These are phyloP conservation scores for Cynopterus brachyotis DNA, from an alignment of 2,113 vertebrate species.

Conservation along the genomic window DNA sequence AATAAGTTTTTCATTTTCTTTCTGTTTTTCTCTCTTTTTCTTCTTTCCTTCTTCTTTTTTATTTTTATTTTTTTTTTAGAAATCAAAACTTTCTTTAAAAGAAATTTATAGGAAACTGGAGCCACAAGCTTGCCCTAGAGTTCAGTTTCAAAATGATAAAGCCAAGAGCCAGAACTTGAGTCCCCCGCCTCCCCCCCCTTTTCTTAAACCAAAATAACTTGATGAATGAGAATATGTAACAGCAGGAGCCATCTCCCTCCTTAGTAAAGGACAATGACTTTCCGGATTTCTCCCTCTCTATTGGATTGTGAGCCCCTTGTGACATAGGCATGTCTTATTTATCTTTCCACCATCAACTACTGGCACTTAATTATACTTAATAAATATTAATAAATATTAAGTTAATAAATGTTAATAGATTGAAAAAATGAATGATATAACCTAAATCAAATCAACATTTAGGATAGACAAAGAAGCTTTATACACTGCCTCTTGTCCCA, in stretches of 20 bases:
- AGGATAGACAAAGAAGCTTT: neutral
- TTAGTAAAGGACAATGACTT: neutral
- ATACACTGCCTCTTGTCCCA: neutral
- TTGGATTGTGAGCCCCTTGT: neutral
- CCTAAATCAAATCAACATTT: neutral
- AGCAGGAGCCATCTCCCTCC: neutral
- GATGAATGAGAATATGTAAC: neutral
- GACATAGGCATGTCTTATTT: neutral
- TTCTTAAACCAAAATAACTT: neutral
- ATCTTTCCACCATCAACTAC: neutral
- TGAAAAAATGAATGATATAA: neutral
- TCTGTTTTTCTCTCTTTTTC: rapidly evolving
- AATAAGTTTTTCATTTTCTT: neutral
- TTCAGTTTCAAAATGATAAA: neutral
- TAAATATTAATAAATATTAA: slow-evolving; percentile 6
- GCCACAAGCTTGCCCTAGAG: neutral
- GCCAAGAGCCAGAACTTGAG: neutral
- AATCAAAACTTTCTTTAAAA: neutral
- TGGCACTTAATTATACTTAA: neutral
- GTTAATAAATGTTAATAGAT: neutral
- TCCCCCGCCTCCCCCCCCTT: too few species aligned
- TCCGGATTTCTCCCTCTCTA: neutral
- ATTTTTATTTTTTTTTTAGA: neutral
- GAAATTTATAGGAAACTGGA: neutral
- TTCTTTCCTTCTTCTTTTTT: too few species aligned